These are phyloP conservation scores for Malacoctenus gilli DNA, from an alignment of 2,797 vertebrate genomes.

Conservation along the genomic window DNA sequence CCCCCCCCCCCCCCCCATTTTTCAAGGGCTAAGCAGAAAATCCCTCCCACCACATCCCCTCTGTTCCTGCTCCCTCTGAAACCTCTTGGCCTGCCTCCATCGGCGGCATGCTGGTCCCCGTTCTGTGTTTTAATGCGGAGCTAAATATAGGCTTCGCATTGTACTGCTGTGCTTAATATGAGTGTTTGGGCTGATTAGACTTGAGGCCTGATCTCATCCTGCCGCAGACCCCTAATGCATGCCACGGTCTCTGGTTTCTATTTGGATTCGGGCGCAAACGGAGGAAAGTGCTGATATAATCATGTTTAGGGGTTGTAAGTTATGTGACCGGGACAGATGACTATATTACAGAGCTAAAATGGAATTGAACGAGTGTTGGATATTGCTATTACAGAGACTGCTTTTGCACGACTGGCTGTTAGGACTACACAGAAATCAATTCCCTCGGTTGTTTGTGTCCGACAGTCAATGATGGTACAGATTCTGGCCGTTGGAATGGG, in stretches of 20 bases:
- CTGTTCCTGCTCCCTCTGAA: constrained; percentile 49
- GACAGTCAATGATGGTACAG: constrained; percentile 17
- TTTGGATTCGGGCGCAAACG: constrained; percentile 51
- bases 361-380: constrained; percentile 42
- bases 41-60: constrained; percentile 52
- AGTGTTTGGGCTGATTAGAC: constrained; percentile 70
- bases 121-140: constrained; percentile 63
- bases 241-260: constrained; percentile 64
- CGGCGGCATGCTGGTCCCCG: constrained; percentile 42
- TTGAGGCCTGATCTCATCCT: constrained; percentile 70
- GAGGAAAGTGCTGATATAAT: constrained; percentile 71
- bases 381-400: constrained; percentile 23
- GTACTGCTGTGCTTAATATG: constrained; percentile 65
- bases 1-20: constrained; percentile 23
- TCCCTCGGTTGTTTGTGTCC: constrained; percentile 34
- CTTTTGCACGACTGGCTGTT: constrained; percentile 39
- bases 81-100: constrained; percentile 63
- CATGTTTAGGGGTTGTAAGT: constrained; percentile 61
- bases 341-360: constrained; percentile 50
- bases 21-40: constrained; percentile 54
- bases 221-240: constrained; percentile 66
- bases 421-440: constrained; percentile 22
- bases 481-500: constrained; percentile 21
- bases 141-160: constrained; percentile 77
- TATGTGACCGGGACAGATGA: constrained; percentile 43